A percentile compares a stretch with the other conserved stretches of the same genome.
Evolutionary conservation across 2,888 invertebrate species (phyloP).

Genomic region (Lithosia quadra): DNA sequence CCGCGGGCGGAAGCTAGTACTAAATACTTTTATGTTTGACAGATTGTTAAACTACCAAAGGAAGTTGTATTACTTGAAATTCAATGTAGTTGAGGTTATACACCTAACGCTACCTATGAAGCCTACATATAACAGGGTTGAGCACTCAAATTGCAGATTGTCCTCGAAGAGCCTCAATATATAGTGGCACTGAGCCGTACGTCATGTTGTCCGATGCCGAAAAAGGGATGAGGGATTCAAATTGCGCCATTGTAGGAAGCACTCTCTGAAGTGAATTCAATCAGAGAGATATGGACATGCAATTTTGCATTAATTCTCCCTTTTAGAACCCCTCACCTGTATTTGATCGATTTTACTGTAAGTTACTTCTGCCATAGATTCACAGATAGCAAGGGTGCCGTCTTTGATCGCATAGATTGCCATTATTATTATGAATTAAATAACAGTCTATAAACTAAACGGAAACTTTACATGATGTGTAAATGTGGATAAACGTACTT

Average conservation of each 20-base stretch:
- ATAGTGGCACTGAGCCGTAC: neutral
- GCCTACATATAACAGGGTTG: neutral
- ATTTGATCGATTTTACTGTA: neutral
- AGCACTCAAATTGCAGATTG: neutral
- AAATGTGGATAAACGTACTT: no score
- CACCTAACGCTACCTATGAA: neutral
- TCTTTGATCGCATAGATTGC: neutral
- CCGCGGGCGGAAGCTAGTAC: no score
- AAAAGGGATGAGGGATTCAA: neutral
- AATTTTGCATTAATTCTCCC: neutral
- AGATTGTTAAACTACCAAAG: no score
- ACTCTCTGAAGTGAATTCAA: constrained; percentile 3
- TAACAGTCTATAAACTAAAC: neutral
- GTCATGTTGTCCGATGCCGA: neutral
- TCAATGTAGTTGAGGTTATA: neutral
- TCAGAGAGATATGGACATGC: constrained; percentile 3
- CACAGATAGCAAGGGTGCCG: neutral
- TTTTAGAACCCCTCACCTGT: neutral
- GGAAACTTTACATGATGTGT: neutral
- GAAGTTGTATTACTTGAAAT: neutral
- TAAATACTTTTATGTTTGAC: no score
- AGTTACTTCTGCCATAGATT: neutral
- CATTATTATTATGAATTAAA: neutral
- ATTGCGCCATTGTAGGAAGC: constrained; percentile 3
- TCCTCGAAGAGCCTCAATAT: neutral